Conservation (phyloP, 2,797 vertebrate genomes). For the Parauchenoglanis ngamensis region DNA sequence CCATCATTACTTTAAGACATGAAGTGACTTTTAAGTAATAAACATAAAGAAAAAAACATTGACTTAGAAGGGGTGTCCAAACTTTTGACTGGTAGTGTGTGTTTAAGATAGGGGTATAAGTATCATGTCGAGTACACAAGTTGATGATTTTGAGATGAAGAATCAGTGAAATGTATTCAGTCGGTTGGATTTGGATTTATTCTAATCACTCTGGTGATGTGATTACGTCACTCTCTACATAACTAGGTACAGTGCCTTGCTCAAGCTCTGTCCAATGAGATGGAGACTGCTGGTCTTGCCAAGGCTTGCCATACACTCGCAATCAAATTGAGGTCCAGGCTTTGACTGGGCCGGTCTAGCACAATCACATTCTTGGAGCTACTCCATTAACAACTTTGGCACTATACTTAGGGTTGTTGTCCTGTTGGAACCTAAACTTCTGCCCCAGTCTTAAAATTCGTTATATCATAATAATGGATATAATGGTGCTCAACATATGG, state of each 20-base stretch:
- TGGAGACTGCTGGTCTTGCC: background rate
- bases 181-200: background rate
- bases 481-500: background rate
- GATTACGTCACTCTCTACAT: background rate
- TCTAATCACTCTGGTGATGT: background rate
- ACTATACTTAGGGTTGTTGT: background rate
- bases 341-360: background rate
- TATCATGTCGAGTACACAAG: background rate
- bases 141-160: background rate
- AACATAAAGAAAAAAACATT: no score
- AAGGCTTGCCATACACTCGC: background rate
- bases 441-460: background rate
- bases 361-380: background rate
- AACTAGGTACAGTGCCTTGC: background rate
- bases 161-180: background rate
- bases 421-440: background rate
- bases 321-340: background rate
- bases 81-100: background rate
- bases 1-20: no score
- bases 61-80: no score
- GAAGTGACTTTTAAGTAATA: no score
- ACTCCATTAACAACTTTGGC: background rate
- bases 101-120: background rate
- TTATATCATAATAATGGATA: background rate
- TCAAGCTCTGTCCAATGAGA: background rate